Base-by-base conservation (phyloP, 2,888 invertebrate species). In the Lepidochitona cinerea region DNA sequence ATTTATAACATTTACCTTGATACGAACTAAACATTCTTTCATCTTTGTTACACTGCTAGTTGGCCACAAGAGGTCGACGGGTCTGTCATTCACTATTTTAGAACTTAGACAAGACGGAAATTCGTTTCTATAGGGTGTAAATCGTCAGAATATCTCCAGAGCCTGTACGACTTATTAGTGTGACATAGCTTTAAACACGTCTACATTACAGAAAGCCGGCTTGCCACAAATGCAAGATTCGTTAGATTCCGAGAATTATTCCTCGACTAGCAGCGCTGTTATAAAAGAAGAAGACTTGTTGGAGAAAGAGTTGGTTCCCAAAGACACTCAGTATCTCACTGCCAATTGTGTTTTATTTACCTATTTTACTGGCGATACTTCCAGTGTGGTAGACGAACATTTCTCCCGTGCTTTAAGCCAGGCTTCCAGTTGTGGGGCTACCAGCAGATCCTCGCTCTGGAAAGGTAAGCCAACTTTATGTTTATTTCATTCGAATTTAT, bases 371-470 rank as follows among this genome's bases (percentile, higher is more conserved):
- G 97, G 97, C 69, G 97, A 97, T 92, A 96, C 96, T 75, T 95
- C 96, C 78, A 93, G 95, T 82, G 96, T 96, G 85, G 97, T 98
- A 76, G 97, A 98, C 92, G 97, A 97, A 91, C 98, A 98, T 92
- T 97, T 98, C 92, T 94, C 96, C 81, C 93, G 97, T 83, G 97
- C 98, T 59, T 93, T 97, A 84, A 93, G 94, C 89, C 93, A 93
- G 84, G 91, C 89, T 12, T 86, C 85, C 73, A 87, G 86, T 72
- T 87, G 83, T 72, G 23, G 49, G n/a, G 79, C n/a, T 49, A 23
- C 49, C 7, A 49, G 49, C 23, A 49, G 49, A 49, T 49, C 49
- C 23, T 49, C 49, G 18, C n/a, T 23, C n/a, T 49, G 49, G 49
- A 49, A 49, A 49, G 49, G 49, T 49, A 49, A 49, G 49, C 18